Percentiles rank a stretch among this genome's conserved stretches.
Evolutionary conservation across 1,140 invertebrate species (phyloP).

Genomic region (Yoshiicerus persimilis): DNA sequence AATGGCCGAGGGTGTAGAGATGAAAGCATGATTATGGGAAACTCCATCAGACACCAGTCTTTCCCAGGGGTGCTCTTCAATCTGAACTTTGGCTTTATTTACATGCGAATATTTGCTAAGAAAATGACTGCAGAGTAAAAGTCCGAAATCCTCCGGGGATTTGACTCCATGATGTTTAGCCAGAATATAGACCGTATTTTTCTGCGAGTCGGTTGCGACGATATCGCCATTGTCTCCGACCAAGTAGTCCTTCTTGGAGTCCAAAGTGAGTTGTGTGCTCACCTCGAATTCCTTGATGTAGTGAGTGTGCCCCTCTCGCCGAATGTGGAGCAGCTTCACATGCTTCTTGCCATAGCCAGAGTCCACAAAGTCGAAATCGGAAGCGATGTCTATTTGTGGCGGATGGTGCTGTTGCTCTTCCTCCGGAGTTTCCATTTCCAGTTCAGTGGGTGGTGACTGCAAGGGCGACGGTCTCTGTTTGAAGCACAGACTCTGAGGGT

Average conservation of each 20-base stretch:
- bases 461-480: not conserved
- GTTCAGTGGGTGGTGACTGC: not conserved
- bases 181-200: slow-evolving; percentile 77
- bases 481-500: not conserved
- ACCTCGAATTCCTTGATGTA: slow-evolving; percentile 73
- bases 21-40: slow-evolving; percentile 72
- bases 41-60: slow-evolving; percentile 61
- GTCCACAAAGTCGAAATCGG: slow-evolving; percentile 57
- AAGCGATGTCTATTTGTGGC: not conserved
- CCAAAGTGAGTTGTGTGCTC: slow-evolving; percentile 68
- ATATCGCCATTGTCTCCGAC: slow-evolving; percentile 69
- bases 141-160: slow-evolving; percentile 71
- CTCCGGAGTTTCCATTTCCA: not conserved
- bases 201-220: slow-evolving; percentile 78
- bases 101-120: slow-evolving; percentile 71
- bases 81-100: slow-evolving; percentile 64
- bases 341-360: slow-evolving; percentile 73
- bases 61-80: slow-evolving; percentile 73
- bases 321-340: slow-evolving; percentile 70
- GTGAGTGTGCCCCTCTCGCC: slow-evolving; percentile 64
- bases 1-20: slow-evolving; percentile 64
- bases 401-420: not conserved
- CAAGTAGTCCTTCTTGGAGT: slow-evolving; percentile 66
- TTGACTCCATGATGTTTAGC: slow-evolving; percentile 72
- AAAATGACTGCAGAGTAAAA: slow-evolving; percentile 70